Evolutionary conservation across 2,113 vertebrate species (phyloP), one percentile per base, ranked within the genome.

Genomic region (Hippocampus zosterae): DNA sequence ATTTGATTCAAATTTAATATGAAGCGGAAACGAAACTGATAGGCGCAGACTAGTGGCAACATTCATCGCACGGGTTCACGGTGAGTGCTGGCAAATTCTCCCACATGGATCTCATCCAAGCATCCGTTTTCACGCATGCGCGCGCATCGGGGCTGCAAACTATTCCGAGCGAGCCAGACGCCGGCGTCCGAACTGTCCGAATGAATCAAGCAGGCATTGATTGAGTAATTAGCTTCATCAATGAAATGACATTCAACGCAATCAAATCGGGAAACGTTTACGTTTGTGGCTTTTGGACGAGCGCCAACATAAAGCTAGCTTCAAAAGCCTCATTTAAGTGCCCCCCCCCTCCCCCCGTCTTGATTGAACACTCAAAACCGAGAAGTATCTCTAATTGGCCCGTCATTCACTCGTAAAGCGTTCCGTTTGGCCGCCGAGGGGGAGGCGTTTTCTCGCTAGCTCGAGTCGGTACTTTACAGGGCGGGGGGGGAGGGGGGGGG

Each of bases 341-440:
- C 68, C 63, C 64, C n/a, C n/a, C n/a, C n/a, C n/a, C n/a, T n/a
- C n/a, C n/a, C n/a, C 55, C 67, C 46, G 72, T 25, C 50, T 7
- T 67, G 53, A 74, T 81, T 48, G 69, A 29, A 56, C 71, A 27
- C 67, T 48, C 60, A 63, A 78, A 76, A 76, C 41, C 15, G 15
- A 40, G 48, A 53, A 78, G 69, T 68, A 72, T 83, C 74, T 79
- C 76, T 82, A 83, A 88, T 83, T 85, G 79, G 66, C 55, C 55
- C 68, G 61, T 87, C 76, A 81, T 77, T 78, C 73, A 56, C 72
- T 60, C 67, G 72, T 64, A 50, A 81, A 73, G 64, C 63, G 74
- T 78, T 81, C 72, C 56, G 65, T 83, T 25, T 52, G 65, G 81
- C 74, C 33, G 57, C 57, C 52, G 71, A 75, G 72, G 67, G 12